phyloP scores from a whole-genome alignment of 2,113 vertebrate genomes.

The Hepsetus odoe region DNA sequence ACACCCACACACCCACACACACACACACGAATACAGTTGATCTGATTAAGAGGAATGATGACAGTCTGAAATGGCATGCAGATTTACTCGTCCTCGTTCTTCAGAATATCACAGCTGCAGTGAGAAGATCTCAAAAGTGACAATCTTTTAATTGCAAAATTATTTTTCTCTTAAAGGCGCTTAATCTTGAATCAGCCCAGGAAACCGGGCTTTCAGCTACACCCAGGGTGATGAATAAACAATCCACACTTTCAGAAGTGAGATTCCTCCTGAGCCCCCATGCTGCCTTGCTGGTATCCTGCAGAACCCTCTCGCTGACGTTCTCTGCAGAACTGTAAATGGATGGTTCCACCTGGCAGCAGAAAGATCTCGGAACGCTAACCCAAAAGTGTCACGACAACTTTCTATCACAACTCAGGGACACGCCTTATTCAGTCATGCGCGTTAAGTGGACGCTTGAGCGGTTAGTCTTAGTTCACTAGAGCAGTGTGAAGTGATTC shows the following conservation, averaged over 20 bases:
- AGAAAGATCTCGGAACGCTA: background rate
- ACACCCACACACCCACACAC: too few relatives aligned
- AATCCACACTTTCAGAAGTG: background rate
- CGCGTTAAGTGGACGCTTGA: background rate
- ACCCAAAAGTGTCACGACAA: background rate
- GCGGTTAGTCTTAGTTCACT: background rate
- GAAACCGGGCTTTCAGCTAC: slow-evolving; percentile 5
- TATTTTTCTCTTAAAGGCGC: background rate
- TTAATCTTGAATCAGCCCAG: background rate
- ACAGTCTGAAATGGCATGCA: slow-evolving; percentile 25
- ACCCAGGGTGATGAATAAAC: slow-evolving; percentile 18
- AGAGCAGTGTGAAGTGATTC: background rate
- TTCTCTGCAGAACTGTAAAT: background rate
- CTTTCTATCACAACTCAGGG: background rate
- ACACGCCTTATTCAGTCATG: background rate
- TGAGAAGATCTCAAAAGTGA: slow-evolving; percentile 1
- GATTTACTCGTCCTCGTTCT: slow-evolving; percentile 33
- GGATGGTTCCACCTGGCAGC: background rate
- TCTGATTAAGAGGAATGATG: slow-evolving; percentile 39
- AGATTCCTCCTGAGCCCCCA: background rate
- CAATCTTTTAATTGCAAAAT: slow-evolving; percentile 15
- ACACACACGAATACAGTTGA: slow-evolving; percentile 11
- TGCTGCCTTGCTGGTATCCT: background rate
- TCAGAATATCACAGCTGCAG: slow-evolving; percentile 2
- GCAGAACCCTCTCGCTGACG: background rate